Base-by-base conservation (phyloP, 2,113 vertebrate genomes). In the Octodon degus region DNA sequence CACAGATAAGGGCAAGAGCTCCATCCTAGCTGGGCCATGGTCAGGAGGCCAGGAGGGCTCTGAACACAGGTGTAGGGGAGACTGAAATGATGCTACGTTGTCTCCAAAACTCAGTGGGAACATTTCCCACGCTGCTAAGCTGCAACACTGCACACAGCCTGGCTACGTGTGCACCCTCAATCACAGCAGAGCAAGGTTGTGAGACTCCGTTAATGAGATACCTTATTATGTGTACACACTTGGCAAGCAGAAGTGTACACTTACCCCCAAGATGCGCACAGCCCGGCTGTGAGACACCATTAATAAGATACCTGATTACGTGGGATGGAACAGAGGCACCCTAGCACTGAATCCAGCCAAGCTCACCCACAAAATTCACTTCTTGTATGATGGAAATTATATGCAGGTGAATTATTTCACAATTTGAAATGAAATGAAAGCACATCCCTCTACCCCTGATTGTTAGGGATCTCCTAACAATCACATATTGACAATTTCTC, bases 101-200 rank as follows among this genome's bases (percentile, higher is more conserved):
- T 1, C 68, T 58, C 62, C 34, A n/a, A 40, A 62, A 50, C 43
- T 3, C 13, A 32, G 60, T 3, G 4, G 11, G 17, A 65, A 34
- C 47, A 17, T 9, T 4, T 16, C 1, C 30, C 0, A 79, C 1
- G 6, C 16, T 20, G 24, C 89, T 14, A 34, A 43, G 30, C 37
- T 2, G 67, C 32, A 55, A 87, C 58, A 30, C 5, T 11, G 24
- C 1, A 58, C 43, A 10, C 0, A 9, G 37, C 7, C 34, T 27
- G 1, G 1, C 20, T n/a, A 2, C 2, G 10, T 5, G 47, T 1
- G 43, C 6, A 63, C 20, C 92, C 50, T 50, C 55, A 65, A 34
- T 24, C n/a, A 47, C 0, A 12, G 53, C 12, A 32, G 37, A 72
- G 62, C 0, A 4, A 27, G 1, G 6, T 27, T 17, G 0, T 24